These are phyloP conservation scores for Nemotelus pantherinus DNA, from an alignment of 2,888 invertebrate species.

Conservation along the genomic window DNA sequence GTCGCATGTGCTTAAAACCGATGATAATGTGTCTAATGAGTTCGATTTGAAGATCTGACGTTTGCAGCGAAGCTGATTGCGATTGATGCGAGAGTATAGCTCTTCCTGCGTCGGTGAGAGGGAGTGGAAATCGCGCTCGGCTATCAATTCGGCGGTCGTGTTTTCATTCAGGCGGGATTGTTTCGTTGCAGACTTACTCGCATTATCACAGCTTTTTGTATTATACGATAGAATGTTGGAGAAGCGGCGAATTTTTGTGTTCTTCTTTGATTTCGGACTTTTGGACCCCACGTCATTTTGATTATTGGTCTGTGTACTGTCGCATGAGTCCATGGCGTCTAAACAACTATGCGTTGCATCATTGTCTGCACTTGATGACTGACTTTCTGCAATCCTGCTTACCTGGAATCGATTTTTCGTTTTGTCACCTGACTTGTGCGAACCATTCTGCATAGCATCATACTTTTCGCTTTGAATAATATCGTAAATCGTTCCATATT, in stretches of 20 bases:
- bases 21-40: conserved; percentile 62
- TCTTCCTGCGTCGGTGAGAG: conserved; percentile 57
- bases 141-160: background rate
- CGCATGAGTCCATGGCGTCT: background rate
- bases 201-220: conserved; percentile 44
- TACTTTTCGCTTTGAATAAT: conserved; percentile 58
- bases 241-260: conserved; percentile 62
- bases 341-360: background rate
- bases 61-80: conserved; percentile 49
- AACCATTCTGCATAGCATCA: conserved; percentile 53
- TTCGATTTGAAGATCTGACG: conserved; percentile 61
- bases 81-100: conserved; percentile 61
- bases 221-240: conserved; percentile 63
- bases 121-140: conserved; percentile 53
- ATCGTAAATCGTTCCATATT: conserved; percentile 64
- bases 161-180: conserved; percentile 17
- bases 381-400: conserved; percentile 61
- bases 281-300: conserved; percentile 32
- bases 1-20: conserved; percentile 26
- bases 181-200: conserved; percentile 17
- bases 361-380: background rate
- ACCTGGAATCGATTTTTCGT: conserved; percentile 61
- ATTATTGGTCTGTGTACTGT: background rate
- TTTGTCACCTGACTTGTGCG: conserved; percentile 50
- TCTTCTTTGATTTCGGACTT: conserved; percentile 51